A percentile compares a stretch with the other conserved stretches of the same genome.
Conservation (phyloP, 1,140 invertebrate genomes). For the Trypoxylus dichotomus region DNA sequence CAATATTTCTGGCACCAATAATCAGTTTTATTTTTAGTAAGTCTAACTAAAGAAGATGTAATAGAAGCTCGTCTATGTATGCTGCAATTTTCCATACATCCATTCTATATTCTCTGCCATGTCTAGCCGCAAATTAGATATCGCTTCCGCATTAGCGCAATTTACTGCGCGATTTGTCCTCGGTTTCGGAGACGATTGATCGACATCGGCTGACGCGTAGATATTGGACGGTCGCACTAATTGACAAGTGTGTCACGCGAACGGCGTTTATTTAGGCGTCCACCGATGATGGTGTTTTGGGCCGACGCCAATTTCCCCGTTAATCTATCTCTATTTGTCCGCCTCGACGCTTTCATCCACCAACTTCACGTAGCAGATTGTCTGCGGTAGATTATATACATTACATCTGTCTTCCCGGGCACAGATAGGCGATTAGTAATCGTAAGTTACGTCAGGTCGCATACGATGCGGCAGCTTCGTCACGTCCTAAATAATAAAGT, state of each 20-base stretch:
- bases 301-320: background rate
- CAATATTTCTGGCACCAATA: too few relatives aligned
- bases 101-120: too few relatives aligned
- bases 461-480: background rate
- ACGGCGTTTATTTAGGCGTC: conserved; percentile 11
- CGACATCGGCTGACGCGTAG: background rate
- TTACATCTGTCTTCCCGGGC: conserved; percentile 7
- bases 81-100: too few relatives aligned
- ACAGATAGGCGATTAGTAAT: conserved; percentile 9
- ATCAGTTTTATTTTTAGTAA: too few relatives aligned
- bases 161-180: background rate
- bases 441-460: background rate
- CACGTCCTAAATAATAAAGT: background rate
- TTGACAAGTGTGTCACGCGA: conserved; percentile 23
- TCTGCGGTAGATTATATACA: conserved; percentile 27
- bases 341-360: background rate
- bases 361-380: conserved; percentile 19
- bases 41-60: too few relatives aligned
- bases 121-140: background rate
- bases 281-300: background rate
- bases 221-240: background rate
- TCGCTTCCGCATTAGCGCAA: background rate
- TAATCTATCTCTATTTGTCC: conserved; percentile 26
- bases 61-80: too few relatives aligned
- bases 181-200: background rate